Evolutionary conservation across 2,888 invertebrate species (phyloP), one percentile per base, ranked within the genome.

Genomic region (Acanthosepion pharaonis): DNA sequence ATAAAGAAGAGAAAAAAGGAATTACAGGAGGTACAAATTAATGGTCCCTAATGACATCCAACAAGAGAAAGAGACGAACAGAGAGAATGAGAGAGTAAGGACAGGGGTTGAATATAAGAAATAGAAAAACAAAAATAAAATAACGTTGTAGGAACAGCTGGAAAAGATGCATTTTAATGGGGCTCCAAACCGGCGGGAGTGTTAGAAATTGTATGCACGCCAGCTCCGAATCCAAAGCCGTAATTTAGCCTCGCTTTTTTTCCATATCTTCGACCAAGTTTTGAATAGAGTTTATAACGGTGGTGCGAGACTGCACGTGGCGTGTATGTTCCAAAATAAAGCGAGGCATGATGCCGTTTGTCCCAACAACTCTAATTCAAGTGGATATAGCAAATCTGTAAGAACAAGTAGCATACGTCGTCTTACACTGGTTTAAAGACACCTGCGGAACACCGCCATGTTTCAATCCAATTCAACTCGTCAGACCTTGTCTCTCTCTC

Each of bases 151-250:
- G 53, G 93, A 93, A 93, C 93, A 93, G 93, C 93, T 93, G 93
- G 93, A 93, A 93, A 93, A 93, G 93, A 93, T 93, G 93, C 53
- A 93, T 93, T 93, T 93, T 93, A 93, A 93, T 93, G 53, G 93
- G 93, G 20, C 93, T 53, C 93, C 15, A 53, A 93, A 93, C 25
- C 93, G 93, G 93, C 93, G 93, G 93, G 93, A 93, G 93, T 93
- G 93, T 93, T 93, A 51, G 93, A 93, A 93, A 93, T 93, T 93
- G 51, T 93, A 93, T 93, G 93, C 93, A 93, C 93, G 93, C 93
- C 93, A 93, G 9, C 93, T 93, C 49, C 20, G 53, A 53, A 53
- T 51, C 93, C 49, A 49, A 93, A 93, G 49, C 93, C 49, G 93
- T 93, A 93, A 93, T 93, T 93, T 93, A 93, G 93, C 28, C 53